These are phyloP conservation scores for Pocillopora meandrina DNA, from an alignment of 92 coral and sea anemone species.

Conservation along the genomic window DNA sequence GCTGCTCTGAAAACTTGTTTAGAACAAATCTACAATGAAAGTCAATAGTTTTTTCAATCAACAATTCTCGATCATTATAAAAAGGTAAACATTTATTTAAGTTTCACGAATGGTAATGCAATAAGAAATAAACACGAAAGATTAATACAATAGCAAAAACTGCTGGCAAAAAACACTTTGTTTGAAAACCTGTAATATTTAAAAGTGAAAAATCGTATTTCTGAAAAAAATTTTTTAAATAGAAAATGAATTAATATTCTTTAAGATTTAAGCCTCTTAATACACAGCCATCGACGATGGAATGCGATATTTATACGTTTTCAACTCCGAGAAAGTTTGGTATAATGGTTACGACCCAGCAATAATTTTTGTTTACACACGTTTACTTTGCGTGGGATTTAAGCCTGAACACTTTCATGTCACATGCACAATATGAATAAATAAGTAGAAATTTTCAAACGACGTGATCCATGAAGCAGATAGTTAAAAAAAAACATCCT, in stretches of 20 bases:
- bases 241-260: no score
- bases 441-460: not conserved
- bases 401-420: not conserved
- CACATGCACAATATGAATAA: not conserved
- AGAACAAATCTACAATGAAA: not conserved
- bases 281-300: no score
- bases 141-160: not conserved
- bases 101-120: not conserved
- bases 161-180: not conserved
- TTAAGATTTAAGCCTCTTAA: no score
- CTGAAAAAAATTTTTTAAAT: not conserved
- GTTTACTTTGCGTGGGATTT: not conserved
- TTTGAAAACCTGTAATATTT: not conserved
- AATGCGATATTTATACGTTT: no score
- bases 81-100: not conserved
- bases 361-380: not conserved
- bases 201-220: no score
- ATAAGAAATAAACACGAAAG: constrained; percentile 9
- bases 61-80: not conserved
- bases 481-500: not conserved
- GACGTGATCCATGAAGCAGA: not conserved
- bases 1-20: not conserved
- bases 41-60: not conserved
- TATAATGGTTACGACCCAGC: not conserved
- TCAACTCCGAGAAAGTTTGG: no score